Percentiles rank a stretch among this genome's conserved stretches.
Evolutionary conservation across 2,113 vertebrate genomes (phyloP).

Genomic region (Delphinapterus leucas): DNA sequence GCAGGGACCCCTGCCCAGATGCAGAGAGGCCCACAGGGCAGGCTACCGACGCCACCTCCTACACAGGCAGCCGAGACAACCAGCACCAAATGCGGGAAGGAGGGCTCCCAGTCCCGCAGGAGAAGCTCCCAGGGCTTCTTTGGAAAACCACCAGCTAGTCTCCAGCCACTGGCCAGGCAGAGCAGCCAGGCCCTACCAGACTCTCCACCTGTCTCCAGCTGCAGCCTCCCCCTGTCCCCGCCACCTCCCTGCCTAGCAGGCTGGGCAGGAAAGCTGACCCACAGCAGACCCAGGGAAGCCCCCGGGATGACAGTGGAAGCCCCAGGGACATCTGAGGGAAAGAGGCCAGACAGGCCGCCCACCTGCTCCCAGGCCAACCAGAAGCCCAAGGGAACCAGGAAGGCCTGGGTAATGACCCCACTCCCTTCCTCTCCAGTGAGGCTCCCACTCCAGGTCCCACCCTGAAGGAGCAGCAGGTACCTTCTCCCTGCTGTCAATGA

Average conservation of each 20-base stretch:
- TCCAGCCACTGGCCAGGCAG: background rate
- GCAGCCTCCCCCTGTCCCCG: accelerated
- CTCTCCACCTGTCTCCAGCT: background rate
- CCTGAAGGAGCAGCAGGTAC: constrained; percentile 65
- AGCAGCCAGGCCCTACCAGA: background rate
- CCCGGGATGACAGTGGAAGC: too few species aligned
- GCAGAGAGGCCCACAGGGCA: background rate
- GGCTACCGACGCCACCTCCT: accelerated
- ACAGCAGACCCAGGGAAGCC: background rate
- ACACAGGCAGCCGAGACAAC: background rate
- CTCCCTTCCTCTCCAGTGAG: background rate
- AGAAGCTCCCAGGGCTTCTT: background rate
- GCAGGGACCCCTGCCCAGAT: background rate
- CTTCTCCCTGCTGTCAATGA: constrained; percentile 93
- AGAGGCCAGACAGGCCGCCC: background rate
- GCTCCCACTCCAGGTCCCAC: accelerated
- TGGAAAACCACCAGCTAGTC: background rate
- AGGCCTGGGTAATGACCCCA: background rate
- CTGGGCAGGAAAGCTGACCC: background rate
- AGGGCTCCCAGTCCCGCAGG: background rate
- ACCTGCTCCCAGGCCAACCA: background rate
- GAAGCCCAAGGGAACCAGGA: background rate
- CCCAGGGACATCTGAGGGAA: background rate
- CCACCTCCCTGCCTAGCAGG: accelerated
- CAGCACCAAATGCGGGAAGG: too few species aligned